phyloP scores from a whole-genome alignment of 2,888 invertebrate species.

The Deroplatys truncata region DNA sequence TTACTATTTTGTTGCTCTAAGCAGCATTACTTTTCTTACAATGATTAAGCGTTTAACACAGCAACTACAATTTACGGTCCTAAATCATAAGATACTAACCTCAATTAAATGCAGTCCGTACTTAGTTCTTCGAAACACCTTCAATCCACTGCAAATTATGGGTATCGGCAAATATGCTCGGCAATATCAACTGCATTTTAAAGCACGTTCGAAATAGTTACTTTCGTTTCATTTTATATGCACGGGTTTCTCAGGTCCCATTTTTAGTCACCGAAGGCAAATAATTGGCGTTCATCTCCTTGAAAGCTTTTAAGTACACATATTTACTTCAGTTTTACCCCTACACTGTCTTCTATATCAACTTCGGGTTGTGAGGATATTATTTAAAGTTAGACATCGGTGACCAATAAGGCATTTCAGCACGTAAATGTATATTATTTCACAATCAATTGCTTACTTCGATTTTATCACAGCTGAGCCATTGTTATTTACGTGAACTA shows the following conservation, averaged over 20 bases:
- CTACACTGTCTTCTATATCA: not conserved
- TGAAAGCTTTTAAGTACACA: not conserved
- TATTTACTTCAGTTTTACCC: not conserved
- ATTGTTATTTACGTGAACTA: not conserved
- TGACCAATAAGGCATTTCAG: not conserved
- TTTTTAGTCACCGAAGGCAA: no score
- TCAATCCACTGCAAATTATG: no score
- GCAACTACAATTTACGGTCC: not conserved
- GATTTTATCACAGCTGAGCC: not conserved
- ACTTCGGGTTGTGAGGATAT: not conserved
- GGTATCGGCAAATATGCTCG: no score
- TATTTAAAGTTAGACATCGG: not conserved
- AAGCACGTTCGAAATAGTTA: not conserved
- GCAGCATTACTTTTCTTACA: not conserved
- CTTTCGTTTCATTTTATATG: not conserved
- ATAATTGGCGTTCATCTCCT: not conserved
- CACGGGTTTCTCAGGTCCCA: no score
- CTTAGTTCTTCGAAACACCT: no score
- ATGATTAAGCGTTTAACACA: not conserved
- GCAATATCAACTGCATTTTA: not conserved
- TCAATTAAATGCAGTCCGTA: not conserved
- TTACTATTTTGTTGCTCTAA: no score
- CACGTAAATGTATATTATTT: not conserved
- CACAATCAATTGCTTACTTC: not conserved
- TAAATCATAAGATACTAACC: not conserved